Conservation (phyloP, 2,113 vertebrate species). For the Chloropsis hardwickii region DNA sequence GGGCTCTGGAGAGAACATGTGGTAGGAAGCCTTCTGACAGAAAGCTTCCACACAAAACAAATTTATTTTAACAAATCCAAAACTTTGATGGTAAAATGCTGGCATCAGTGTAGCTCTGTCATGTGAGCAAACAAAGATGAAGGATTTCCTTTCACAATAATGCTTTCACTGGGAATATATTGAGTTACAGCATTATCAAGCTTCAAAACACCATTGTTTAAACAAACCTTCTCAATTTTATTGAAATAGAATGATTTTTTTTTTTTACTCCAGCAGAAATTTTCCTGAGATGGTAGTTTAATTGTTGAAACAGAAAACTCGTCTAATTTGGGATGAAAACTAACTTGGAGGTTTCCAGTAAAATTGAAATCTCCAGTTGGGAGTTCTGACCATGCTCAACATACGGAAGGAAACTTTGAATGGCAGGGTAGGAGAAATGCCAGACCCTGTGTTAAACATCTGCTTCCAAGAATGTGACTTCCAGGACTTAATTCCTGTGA, state of each 20-base stretch:
- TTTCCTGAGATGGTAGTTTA: neutral
- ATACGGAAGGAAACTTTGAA: neutral
- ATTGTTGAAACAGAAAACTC: neutral
- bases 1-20: neutral
- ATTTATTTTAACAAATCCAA: neutral
- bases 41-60: neutral
- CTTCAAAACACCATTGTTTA: neutral
- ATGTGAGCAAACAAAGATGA: neutral
- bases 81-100: neutral
- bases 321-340: neutral
- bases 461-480: neutral
- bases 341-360: neutral
- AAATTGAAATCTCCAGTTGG: neutral
- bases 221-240: neutral
- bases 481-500: neutral
- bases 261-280: neutral
- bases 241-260: neutral
- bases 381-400: neutral
- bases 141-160: neutral
- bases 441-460: neutral
- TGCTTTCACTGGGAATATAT: neutral
- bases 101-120: neutral
- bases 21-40: neutral
- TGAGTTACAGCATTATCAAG: neutral
- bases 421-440: neutral